Base-by-base conservation (phyloP, 2,113 vertebrate genomes). In the Archilochus colubris region DNA sequence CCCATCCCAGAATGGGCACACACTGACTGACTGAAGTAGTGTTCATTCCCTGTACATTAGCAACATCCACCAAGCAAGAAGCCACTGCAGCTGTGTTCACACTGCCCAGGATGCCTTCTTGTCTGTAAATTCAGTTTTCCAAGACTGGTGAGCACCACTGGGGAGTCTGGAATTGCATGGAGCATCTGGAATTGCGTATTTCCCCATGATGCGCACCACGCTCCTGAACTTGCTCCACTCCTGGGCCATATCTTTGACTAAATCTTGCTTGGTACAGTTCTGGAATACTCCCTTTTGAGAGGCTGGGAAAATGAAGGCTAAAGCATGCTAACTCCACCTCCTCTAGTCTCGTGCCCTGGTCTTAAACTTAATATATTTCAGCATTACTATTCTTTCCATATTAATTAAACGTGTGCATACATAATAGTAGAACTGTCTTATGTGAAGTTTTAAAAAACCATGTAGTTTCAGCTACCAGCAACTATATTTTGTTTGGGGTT, bases 41-140 rank as follows among this genome's bases (percentile, higher is more conserved):
- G 10, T 36, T 66, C 27, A 20, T 12, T 38, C 38, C 7, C 3
- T 0, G 7, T 5, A 31, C 13, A 4, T 1, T 18, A 72, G 68
- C 50, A 33, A 8, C 3, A 2, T 22, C 17, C 23, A 18, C 11
- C 0, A 0, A 80, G 43, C 28, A 67, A 18, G 73, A 24, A 46
- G 15, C 40, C 38, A 31, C 53, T 19, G 33, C 68, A 70, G 46
- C 70, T 44, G n/a, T 15, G 46, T 8, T 74, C 54, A 53, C 15
- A 66, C 33, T 69, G 59, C 22, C 76, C 74, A 23, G 6, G 11
- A 2, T 7, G 7, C 31, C 31, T 22, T 24, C 62, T 63, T 72
- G 14, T 64, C 31, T 55, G 54, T 22, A 59, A n/a, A 18, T 21
- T 27, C 23, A n/a, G 33, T 40, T 77, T 86, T 76, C 76, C 46